Evolutionary conservation across 1,140 invertebrate species (phyloP).

Genomic region (Drepana arcuata): DNA sequence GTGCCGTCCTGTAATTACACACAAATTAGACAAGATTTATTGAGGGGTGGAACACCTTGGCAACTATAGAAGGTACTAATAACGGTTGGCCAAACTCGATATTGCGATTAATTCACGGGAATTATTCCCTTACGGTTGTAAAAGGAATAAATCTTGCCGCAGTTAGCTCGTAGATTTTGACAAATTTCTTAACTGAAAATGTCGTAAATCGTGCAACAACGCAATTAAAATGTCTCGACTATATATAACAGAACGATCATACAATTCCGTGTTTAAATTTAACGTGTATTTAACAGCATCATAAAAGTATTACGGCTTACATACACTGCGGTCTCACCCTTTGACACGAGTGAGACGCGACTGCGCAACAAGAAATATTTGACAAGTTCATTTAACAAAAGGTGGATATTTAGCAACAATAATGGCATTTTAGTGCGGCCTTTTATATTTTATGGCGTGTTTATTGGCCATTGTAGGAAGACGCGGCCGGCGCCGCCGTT

Average conservation of each 20-base stretch:
- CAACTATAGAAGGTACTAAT: slow-evolving; percentile 68
- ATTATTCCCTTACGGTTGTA: slow-evolving; percentile 10
- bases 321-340: too few relatives aligned
- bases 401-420: slow-evolving; percentile 58
- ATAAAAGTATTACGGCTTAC: too few relatives aligned
- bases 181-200: too few relatives aligned
- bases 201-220: too few relatives aligned
- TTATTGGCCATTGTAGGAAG: slow-evolving; percentile 59
- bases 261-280: too few relatives aligned
- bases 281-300: too few relatives aligned
- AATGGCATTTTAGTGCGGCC: slow-evolving; percentile 56
- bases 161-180: too few relatives aligned
- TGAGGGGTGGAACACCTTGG: slow-evolving; percentile 68
- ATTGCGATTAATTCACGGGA: slow-evolving; percentile 59
- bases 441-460: slow-evolving; percentile 63
- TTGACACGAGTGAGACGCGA: slow-evolving; percentile 16
- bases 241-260: slow-evolving; percentile 24
- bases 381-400: slow-evolving; percentile 58
- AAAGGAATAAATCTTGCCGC: slow-evolving; percentile 33
- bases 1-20: slow-evolving; percentile 68
- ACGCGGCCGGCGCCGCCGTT: slow-evolving; percentile 26
- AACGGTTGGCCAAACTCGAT: slow-evolving; percentile 63
- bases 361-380: slow-evolving; percentile 27
- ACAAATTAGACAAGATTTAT: slow-evolving; percentile 73
- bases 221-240: slow-evolving; percentile 35